Evolutionary conservation across 2,888 invertebrate genomes (phyloP).

Genomic region (Eristalinus sepulchralis): DNA sequence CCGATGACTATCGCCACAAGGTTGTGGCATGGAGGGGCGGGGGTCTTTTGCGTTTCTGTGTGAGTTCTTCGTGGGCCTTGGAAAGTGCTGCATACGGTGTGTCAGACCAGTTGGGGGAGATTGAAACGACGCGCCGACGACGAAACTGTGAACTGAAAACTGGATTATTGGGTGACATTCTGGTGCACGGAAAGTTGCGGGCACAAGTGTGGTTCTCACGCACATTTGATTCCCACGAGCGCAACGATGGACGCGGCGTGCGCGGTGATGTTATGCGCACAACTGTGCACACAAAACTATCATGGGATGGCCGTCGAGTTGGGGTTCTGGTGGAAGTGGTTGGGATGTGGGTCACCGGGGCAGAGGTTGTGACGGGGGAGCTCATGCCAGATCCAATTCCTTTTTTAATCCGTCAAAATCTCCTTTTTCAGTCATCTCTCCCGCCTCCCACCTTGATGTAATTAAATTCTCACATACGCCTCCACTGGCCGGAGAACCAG

Average conservation of each 20-base stretch:
- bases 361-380: not conserved
- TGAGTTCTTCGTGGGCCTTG: slow-evolving; percentile 4
- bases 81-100: slow-evolving; percentile 1
- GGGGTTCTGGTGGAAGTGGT: not conserved
- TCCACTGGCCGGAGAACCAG: slow-evolving; percentile 29
- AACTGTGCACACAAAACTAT: slow-evolving; percentile 42
- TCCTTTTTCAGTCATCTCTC: not conserved
- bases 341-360: not conserved
- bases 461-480: slow-evolving; percentile 56
- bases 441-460: slow-evolving; percentile 6
- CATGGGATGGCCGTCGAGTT: not conserved
- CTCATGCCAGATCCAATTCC: not conserved
- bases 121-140: not conserved
- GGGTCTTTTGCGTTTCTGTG: not conserved
- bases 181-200: slow-evolving; percentile 15
- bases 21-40: not conserved
- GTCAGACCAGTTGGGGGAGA: slow-evolving; percentile 44
- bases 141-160: not conserved
- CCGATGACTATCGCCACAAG: slow-evolving; percentile 10
- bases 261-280: not conserved
- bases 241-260: not conserved
- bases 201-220: slow-evolving; percentile 61
- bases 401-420: not conserved
- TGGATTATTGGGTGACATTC: slow-evolving; percentile 39
- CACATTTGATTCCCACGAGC: slow-evolving; percentile 37